Base-by-base conservation (phyloP, 23 tunicate species). In the Aplidium turbinatum region DNA sequence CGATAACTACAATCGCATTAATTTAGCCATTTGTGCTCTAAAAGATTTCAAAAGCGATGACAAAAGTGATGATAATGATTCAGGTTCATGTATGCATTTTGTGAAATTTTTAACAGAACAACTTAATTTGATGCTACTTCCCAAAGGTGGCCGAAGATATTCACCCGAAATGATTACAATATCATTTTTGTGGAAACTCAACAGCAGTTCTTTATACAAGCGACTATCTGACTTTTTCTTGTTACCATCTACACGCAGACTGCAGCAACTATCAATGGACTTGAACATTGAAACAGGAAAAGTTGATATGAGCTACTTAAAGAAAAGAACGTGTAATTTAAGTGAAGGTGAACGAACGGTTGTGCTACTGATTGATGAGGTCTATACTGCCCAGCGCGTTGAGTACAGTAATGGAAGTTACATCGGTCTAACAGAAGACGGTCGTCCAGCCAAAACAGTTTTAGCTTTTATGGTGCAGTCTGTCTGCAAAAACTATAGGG, bases 321-420 rank as follows among this genome's bases (percentile, higher is more conserved):
- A 70, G 23, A 60, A 47, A 31, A 48, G 76, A 48, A 70, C 76
- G 6, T 31, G 4, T 5, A 20, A 18, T 24, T 70, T 70, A 4
- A 31, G 29, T 6, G 29, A 6, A 6, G 36, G 60, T 38, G 46
- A 22, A 38, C 35, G 38, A 67, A 47, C 36, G 2, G 76, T 21
- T 47, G 9, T 31, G 3, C 5, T 70, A 22, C n/a, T 70, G 18
- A 24, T 47, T 47, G 63, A 70, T 70, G 76, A 70, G 38, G 34
- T 70, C n/a, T 70, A 48, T 48, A 48, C 76, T 16, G 63, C 76
- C 3, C 63, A 70, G 24, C 21, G 33, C 16, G 38, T 70, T 47
- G 76, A 70, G 76, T 70, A 70, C 9, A 47, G 34, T 33, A 70
- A 70, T 70, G 76, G 76, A 27, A 47, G 60, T 6, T 70, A 3